Base-by-base conservation (phyloP, 2,888 invertebrate genomes). In the Drosophila pegasa region DNA sequence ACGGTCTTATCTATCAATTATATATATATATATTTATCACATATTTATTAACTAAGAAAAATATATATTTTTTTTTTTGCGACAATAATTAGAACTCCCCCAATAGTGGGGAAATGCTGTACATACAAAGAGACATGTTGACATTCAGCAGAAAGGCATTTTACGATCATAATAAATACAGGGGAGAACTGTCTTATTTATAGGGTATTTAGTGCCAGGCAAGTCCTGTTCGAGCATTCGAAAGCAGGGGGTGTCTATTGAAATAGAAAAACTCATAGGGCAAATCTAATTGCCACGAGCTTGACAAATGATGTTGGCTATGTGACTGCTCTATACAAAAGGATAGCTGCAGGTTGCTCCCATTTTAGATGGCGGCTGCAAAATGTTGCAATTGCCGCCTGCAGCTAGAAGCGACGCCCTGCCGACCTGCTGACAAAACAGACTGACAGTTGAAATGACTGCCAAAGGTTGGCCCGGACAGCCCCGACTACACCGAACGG, bases 281-380 rank as follows among this genome's bases (percentile, higher is more conserved):
- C 51, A 79, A 66, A 72, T 87, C 81, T 84, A 87, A 82, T 82
- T 82, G 87, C 72, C 87, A 66, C 51, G 60, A 61, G 69, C 57
- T 77, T 84, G 83, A 84, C 80, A 84, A 84, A 84, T 84, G 83
- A 88, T 86, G 80, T 66, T 63, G 64, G 55, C 52, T 48, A 37
- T 60, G 37, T 48, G 57, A 55, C 51, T 72, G 45, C 48, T 25
- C 25, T 22, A 43, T 52, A 57, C 57, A 76, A 63, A 63, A 43
- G 56, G 29, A 47, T 38, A 37, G 50, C 51, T 70, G 55, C 61
- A 65, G 59, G 75, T 56, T 40, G 63, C 48, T 51, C 29, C 51
- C 57, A 9, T 65, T 54, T 57, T 37, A 57, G 68, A 43, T 48
- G 70, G 70, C 59, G 62, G 64, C 70, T 78, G 69, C 33, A 64